phyloP scores from a whole-genome alignment of 2,797 vertebrate species.

The Spinibarbus caldwelli region DNA sequence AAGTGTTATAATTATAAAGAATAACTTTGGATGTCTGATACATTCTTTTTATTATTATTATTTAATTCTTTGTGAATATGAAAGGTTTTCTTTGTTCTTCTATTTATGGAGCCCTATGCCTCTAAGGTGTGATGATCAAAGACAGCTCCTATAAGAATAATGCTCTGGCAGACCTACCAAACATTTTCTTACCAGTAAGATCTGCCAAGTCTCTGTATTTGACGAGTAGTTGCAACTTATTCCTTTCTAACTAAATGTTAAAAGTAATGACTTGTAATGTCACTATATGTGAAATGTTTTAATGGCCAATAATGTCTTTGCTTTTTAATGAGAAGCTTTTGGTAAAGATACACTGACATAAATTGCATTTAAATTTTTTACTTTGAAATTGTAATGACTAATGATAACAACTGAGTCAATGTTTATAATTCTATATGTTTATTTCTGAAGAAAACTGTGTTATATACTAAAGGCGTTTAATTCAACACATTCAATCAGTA shows the following conservation, averaged over 20 bases:
- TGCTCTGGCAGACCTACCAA: neutral
- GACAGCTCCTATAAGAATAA: neutral
- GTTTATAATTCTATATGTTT: neutral
- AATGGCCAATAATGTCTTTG: neutral
- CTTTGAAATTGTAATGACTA: neutral
- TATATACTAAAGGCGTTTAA: neutral
- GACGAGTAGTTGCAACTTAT: neutral
- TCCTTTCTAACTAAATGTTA: neutral
- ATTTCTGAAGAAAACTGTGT: neutral
- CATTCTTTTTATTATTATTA: neutral
- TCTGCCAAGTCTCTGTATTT: neutral
- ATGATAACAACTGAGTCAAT: neutral
- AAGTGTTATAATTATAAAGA: neutral
- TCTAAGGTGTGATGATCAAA: conserved; percentile 39
- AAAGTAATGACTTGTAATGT: neutral
- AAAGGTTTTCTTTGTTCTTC: conserved; percentile 35
- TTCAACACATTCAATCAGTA: neutral
- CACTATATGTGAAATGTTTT: neutral
- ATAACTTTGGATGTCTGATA: too few relatives aligned
- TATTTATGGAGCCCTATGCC: conserved; percentile 27
- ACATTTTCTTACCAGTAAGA: neutral
- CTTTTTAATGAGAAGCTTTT: too few relatives aligned
- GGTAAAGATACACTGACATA: neutral
- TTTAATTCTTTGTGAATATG: neutral
- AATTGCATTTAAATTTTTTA: neutral